A percentile compares a stretch with the other conserved stretches of the same genome.
Evolutionary conservation across 2,888 invertebrate genomes (phyloP).

Genomic region (Acanthosoma haemorrhoidale): DNA sequence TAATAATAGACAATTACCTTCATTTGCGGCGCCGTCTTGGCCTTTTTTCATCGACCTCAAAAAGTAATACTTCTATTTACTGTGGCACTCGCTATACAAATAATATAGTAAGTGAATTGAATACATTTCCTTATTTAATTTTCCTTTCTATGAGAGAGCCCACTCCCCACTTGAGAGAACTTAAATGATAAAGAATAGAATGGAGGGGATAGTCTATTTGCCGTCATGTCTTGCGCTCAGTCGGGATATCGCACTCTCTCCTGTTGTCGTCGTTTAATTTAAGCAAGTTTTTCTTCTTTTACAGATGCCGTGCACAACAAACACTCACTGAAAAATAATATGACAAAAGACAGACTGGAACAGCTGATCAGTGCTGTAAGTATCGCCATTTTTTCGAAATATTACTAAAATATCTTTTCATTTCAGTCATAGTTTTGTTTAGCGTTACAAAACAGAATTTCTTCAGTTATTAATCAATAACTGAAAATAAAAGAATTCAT

Average conservation of each 20-base stretch:
- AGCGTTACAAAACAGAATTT: too few species aligned
- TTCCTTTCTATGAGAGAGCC: not conserved
- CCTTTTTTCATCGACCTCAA: too few species aligned
- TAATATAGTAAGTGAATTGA: too few species aligned
- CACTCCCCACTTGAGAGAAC: conserved; percentile 16
- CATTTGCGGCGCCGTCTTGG: too few species aligned
- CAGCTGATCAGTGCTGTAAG: conserved; percentile 13
- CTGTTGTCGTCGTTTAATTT: not conserved
- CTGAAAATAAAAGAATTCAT: too few species aligned
- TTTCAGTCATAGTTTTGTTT: too few species aligned
- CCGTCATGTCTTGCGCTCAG: not conserved
- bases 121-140: not conserved
- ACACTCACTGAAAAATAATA: not conserved
- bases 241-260: not conserved
- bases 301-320: not conserved
- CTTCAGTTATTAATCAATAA: too few species aligned
- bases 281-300: not conserved
- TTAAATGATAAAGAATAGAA: conserved; percentile 22
- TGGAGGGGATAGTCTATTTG: conserved; percentile 24
- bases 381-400: not conserved
- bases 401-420: too few species aligned
- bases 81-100: too few species aligned
- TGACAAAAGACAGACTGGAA: conserved; percentile 13
- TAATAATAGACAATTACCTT: too few species aligned
- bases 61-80: too few species aligned